A percentile compares a stretch with the other conserved stretches of the same genome.
phyloP scores from a whole-genome alignment of 2,113 vertebrate genomes.

The Rhabdornis inornatus region DNA sequence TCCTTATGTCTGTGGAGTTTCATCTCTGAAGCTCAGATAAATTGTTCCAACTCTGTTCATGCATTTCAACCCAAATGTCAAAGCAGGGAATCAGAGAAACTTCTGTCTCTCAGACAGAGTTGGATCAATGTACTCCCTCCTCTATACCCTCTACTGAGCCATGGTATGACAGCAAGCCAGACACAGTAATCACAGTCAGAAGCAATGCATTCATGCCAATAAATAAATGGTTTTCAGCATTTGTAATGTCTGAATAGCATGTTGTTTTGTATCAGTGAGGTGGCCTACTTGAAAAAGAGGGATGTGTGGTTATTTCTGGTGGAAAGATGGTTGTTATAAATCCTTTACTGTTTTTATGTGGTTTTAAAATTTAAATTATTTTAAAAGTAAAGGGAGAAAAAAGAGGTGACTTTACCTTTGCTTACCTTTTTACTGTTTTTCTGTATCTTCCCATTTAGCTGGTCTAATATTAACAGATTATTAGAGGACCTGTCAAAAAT shows the following conservation, averaged over 20 bases:
- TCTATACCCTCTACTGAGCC: not conserved
- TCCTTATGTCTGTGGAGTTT: not conserved
- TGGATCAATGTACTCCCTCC: not conserved
- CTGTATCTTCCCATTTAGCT: not conserved
- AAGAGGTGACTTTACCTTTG: not conserved
- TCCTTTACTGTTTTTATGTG: not conserved
- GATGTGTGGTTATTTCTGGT: not conserved
- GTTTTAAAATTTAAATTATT: not conserved
- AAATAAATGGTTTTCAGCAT: not conserved
- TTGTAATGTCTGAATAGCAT: not conserved
- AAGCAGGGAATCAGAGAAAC: conserved; percentile 26
- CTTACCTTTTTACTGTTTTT: not conserved
- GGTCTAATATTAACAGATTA: conserved; percentile 34
- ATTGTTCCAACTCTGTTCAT: not conserved
- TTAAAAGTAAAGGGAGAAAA: not conserved
- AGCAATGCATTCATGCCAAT: not conserved
- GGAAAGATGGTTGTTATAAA: not conserved
- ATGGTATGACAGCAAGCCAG: not conserved
- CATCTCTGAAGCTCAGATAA: not conserved
- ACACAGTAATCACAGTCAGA: not conserved
- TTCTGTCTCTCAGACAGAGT: not conserved
- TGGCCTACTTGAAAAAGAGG: not conserved
- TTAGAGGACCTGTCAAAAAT: not conserved
- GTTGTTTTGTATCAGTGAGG: not conserved
- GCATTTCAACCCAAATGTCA: conserved; percentile 39